Evolutionary conservation across 1,140 invertebrate species (phyloP), one percentile per base, ranked within the genome.

Genomic region (Liolophura sinensis): DNA sequence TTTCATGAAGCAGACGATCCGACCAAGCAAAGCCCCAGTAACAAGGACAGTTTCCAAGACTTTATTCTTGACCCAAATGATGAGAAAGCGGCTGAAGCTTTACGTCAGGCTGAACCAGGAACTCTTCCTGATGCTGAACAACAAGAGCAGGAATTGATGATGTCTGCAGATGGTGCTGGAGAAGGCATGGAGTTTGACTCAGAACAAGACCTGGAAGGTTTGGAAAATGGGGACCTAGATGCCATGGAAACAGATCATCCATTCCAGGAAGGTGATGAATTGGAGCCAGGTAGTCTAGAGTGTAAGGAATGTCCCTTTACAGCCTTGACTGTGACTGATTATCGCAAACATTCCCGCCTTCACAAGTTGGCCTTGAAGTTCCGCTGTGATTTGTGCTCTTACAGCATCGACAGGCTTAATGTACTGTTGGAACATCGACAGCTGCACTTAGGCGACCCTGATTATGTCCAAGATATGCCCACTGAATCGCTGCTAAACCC

Each of bases 371-470:
- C 65, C n/a, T 52, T 69, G 18, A 68, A 73, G 27, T 78, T 73
- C 70, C 74, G 71, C 50, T 79, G 77, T 65, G 76, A 77, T 27
- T 71, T 67, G 63, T 79, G 78, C 61, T 59, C 62, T 9, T 79
- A 76, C 67, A 78, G 75, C 62, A 52, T 74, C 1, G 76, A 78
- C 27, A 65, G 73, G 15, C 54, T 78, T 9, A 73, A 73, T 49
- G 52, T 67, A 0, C 50, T 78, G 27, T 61, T 64, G 25, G 73
- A 76, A 51, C 77, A 78, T 60, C 69, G 70, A 18, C 59, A 63
- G 24, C 64, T 77, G 27, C 75, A 77, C 61, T 62, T 64, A 22
- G 60, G 73, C 50, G 71, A 78, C 57, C 64, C 65, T 27, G 62
- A 65, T 22, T 76, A 69, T 69, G 71, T 71, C 50, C 47, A 61